Evolutionary conservation across 2,113 vertebrate genomes (phyloP).

Genomic region (Lucifuga dentata): DNA sequence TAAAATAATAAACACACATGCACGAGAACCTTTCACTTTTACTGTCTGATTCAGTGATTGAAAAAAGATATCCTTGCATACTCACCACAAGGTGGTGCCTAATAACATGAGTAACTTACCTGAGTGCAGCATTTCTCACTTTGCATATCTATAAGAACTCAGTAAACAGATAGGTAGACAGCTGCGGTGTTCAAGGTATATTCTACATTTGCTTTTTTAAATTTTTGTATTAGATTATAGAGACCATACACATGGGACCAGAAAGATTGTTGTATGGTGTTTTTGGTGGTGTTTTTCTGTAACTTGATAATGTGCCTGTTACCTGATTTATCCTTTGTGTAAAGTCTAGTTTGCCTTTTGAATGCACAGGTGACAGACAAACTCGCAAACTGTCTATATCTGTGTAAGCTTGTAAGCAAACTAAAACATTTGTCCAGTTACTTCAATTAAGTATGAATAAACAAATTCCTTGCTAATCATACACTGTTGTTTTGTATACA

Average conservation of each 20-base stretch:
- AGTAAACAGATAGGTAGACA: conserved; percentile 41
- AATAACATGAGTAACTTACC: conserved; percentile 65
- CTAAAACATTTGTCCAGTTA: too few species aligned
- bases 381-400: background rate
- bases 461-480: too few species aligned
- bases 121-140: conserved; percentile 58
- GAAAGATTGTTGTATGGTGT: conserved; percentile 7
- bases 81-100: conserved; percentile 83
- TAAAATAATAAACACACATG: background rate
- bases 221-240: conserved; percentile 19
- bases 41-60: conserved; percentile 43
- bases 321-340: background rate
- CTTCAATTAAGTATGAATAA: too few species aligned
- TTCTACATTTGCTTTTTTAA: background rate
- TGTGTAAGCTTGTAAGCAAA: too few species aligned
- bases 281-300: conserved; percentile 6
- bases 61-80: conserved; percentile 59
- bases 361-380: background rate
- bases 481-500: too few species aligned
- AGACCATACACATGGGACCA: background rate
- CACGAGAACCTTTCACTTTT: conserved; percentile 28
- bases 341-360: conserved; percentile 3
- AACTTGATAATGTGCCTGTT: conserved; percentile 11
- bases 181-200: conserved; percentile 9
- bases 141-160: conserved; percentile 57